Evolutionary conservation across 2,888 invertebrate genomes (phyloP), one percentile per base, ranked within the genome.

Genomic region (Lasioglossum zephyrum): DNA sequence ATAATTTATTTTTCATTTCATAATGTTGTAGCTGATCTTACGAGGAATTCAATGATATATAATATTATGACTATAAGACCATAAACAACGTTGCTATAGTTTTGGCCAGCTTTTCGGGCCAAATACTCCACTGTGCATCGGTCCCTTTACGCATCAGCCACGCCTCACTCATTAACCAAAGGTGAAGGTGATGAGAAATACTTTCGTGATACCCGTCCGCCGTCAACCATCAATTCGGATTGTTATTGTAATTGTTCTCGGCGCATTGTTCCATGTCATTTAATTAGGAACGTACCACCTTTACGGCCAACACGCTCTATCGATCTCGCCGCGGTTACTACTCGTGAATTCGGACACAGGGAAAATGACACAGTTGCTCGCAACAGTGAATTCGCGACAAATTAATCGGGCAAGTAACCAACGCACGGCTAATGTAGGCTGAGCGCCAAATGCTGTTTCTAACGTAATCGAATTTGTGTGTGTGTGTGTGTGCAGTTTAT

Each of bases 391-490:
- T 85, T 77, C 75, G 80, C 74, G 79, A 85, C 85, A 86, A 91
- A 90, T 91, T 91, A 89, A 88, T 91, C 85, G 81, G 73, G 81
- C 80, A 85, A 86, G 85, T 89, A 92, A 91, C 87, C 87, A 86
- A 88, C 81, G 77, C 74, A 60, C 77, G 36, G 83, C 79, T 86
- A 89, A 89, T 84, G 77, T 80, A 70, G 77, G 79, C 82, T 86
- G 88, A 92, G 90, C 90, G 89, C 84, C 88, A 86, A 92, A 91
- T 81, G 88, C 85, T 91, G 89, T 92, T 91, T 88, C 92, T 91
- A 89, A 91, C 89, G 86, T 90, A 92, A 93, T 93, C 91, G 91
- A 92, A 93, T 93, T 92, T 90, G 39, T 39, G 39, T 39, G 39
- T 39, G 36, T 31, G n/a, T n/a, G 31, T 5, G 39, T 39, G 39